Conservation (phyloP, 2,797 vertebrate species). For the Schizopygopsis malacanthus region DNA sequence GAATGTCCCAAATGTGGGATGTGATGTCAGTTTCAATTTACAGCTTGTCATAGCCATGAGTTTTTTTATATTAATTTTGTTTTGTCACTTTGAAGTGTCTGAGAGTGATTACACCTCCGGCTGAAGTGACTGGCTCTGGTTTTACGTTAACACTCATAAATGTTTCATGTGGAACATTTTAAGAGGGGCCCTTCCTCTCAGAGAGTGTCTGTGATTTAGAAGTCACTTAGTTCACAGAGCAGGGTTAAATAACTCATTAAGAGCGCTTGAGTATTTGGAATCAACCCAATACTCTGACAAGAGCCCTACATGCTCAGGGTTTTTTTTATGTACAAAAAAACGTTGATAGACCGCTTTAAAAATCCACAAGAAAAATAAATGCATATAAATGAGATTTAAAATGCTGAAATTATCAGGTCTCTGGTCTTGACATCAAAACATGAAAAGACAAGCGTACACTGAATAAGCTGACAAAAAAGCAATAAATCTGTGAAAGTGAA, state of each 20-base stretch:
- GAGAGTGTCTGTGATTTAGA: neutral
- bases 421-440: conserved; percentile 1
- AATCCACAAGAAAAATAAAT: neutral
- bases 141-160: conserved; percentile 60
- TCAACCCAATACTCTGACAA: neutral
- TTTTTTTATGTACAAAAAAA: neutral
- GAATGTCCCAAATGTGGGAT: neutral
- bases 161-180: conserved; percentile 64
- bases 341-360: neutral
- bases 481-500: neutral
- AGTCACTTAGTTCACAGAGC: conserved; percentile 7
- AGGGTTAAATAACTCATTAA: conserved; percentile 41
- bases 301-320: neutral
- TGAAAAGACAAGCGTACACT: neutral
- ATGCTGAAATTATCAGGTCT: neutral
- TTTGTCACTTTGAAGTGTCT: conserved; percentile 45
- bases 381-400: neutral
- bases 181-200: neutral
- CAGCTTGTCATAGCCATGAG: neutral
- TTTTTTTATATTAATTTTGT: conserved; percentile 16
- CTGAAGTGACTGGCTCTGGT: conserved; percentile 40
- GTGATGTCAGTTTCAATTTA: neutral
- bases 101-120: conserved; percentile 49
- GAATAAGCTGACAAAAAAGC: neutral
- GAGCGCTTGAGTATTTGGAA: conserved; percentile 3